These are phyloP conservation scores for Chionis minor DNA, from an alignment of 2,113 vertebrate genomes.

Conservation along the genomic window DNA sequence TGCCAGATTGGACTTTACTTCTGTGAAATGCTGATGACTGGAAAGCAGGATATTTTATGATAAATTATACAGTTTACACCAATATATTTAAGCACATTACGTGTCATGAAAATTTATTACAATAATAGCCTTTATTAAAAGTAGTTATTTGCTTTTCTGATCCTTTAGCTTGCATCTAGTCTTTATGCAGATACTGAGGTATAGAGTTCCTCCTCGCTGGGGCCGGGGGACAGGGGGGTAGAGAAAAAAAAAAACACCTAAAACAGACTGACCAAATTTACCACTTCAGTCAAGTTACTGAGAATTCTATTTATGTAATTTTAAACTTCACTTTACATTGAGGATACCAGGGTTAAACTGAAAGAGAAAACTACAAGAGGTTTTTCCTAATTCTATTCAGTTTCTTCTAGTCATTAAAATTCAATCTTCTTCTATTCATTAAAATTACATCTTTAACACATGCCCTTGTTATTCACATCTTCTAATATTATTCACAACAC, in stretches of 20 bases:
- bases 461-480: slow-evolving; percentile 52
- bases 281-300: background rate
- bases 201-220: background rate
- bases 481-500: slow-evolving; percentile 57
- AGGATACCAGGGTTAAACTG: background rate
- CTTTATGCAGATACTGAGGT: background rate
- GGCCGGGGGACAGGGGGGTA: background rate
- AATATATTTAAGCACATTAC: background rate
- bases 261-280: background rate
- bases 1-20: background rate
- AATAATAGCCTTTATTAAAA: background rate
- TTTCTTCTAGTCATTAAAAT: slow-evolving; percentile 56
- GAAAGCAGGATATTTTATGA: background rate
- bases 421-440: slow-evolving; percentile 47
- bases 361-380: background rate
- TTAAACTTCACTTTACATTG: background rate
- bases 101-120: background rate
- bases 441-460: slow-evolving; percentile 50
- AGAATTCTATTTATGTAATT: background rate
- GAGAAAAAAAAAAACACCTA: background rate
- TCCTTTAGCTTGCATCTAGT: background rate
- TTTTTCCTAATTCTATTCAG: background rate
- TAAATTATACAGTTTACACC: background rate
- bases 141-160: background rate
- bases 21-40: background rate